Percentiles rank a stretch among this genome's conserved stretches.
Evolutionary conservation across 2,888 invertebrate genomes (phyloP).

Genomic region (Nemoura dubitans): DNA sequence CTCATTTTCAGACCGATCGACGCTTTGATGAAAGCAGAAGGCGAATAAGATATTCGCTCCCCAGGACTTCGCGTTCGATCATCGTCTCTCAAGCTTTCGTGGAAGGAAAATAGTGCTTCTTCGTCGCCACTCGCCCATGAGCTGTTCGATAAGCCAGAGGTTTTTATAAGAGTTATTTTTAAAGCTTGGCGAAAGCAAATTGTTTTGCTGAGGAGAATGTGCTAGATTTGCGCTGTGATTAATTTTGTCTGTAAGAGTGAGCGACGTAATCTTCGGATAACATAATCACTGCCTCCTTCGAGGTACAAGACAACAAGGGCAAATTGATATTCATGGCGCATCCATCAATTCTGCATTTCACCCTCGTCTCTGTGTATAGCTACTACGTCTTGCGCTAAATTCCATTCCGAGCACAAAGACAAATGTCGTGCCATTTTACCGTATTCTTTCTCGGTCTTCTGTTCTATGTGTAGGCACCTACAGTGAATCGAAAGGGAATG

Average conservation of each 20-base stretch:
- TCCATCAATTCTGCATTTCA: conserved; percentile 1
- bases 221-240: neutral
- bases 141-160: neutral
- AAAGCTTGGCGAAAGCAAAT: conserved; percentile 7
- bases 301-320: neutral
- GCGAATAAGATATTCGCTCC: neutral
- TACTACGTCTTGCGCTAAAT: neutral
- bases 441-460: neutral
- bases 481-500: neutral
- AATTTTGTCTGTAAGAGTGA: neutral
- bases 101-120: neutral
- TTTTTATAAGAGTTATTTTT: neutral
- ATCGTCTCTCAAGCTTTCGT: neutral
- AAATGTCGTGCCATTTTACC: neutral
- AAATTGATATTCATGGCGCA: neutral
- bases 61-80: neutral
- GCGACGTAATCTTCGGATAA: neutral
- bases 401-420: conserved; percentile 1
- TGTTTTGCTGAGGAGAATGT: neutral
- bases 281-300: neutral
- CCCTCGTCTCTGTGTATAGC: too few relatives aligned
- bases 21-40: neutral
- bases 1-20: neutral
- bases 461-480: neutral
- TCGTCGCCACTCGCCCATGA: neutral